phyloP scores from a whole-genome alignment of 2,113 vertebrate genomes.

The Corythornis cristatus region DNA sequence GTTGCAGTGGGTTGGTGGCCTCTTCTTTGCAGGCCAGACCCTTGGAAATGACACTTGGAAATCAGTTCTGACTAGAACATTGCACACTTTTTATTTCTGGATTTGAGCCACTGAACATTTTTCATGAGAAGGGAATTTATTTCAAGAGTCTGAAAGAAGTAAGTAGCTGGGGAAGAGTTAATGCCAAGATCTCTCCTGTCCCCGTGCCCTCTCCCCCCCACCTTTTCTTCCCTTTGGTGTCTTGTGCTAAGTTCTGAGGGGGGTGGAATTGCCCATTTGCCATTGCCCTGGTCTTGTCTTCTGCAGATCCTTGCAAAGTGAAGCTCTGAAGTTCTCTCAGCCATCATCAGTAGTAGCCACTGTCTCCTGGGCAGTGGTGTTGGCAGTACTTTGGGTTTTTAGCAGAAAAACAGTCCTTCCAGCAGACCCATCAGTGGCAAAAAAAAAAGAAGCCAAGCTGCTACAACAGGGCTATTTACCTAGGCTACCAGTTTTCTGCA shows the following conservation, averaged over 20 bases:
- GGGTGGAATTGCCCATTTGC: not conserved
- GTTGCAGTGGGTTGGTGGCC: not conserved
- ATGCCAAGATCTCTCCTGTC: not conserved
- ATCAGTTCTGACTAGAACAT: not conserved
- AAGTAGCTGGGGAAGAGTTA: not conserved
- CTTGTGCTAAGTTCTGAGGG: not conserved
- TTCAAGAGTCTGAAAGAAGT: not conserved
- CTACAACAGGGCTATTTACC: not conserved
- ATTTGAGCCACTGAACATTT: not conserved
- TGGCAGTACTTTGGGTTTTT: not conserved
- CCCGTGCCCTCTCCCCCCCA: too few species aligned
- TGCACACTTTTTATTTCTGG: slow-evolving; percentile 8
- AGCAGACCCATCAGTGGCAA: not conserved
- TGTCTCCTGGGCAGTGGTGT: not conserved
- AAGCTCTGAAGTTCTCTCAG: not conserved
- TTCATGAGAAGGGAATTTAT: not conserved
- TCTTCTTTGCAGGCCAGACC: not conserved
- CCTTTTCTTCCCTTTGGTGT: not conserved
- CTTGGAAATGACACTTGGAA: not conserved
- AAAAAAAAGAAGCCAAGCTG: not conserved
- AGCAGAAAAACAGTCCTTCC: not conserved
- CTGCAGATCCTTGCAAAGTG: not conserved
- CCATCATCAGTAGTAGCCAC: not conserved
- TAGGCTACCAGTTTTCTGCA: not conserved
- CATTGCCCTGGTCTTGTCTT: not conserved